A percentile compares a stretch with the other conserved stretches of the same genome.
Evolutionary conservation across 2,888 invertebrate genomes (phyloP).

Genomic region (Lycophotia porphyrea): DNA sequence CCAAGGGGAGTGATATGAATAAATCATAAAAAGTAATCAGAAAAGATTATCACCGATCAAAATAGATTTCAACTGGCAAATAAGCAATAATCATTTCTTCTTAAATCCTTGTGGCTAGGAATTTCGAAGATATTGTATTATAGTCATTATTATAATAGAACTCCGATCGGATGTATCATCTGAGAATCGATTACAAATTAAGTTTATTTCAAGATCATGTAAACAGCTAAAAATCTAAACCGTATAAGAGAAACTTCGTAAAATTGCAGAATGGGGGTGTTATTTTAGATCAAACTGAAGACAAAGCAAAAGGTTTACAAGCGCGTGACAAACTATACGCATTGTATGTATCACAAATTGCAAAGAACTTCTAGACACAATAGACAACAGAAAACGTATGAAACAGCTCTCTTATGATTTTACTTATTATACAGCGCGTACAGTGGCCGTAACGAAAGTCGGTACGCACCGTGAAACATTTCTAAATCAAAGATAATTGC

Average conservation of each 20-base stretch:
- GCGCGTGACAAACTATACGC: constrained; percentile 44
- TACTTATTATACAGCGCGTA: constrained; percentile 50
- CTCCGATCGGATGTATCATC: background rate
- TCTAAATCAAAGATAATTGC: constrained; percentile 50
- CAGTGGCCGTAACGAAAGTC: constrained; percentile 54
- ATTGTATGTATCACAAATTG: constrained; percentile 55
- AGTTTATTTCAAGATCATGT: background rate
- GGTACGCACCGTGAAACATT: constrained; percentile 51
- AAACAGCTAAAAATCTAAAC: background rate
- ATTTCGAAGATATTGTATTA: background rate
- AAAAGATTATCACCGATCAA: constrained; percentile 40
- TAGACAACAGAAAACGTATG: constrained; percentile 52
- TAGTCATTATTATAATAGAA: background rate
- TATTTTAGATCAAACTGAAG: constrained; percentile 20
- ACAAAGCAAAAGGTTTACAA: constrained; percentile 40
- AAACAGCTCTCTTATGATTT: constrained; percentile 49
- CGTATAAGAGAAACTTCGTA: constrained; percentile 7
- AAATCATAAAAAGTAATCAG: constrained; percentile 49
- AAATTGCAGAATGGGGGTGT: background rate
- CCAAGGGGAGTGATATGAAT: constrained; percentile 50
- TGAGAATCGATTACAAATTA: background rate
- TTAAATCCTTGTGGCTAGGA: constrained; percentile 1
- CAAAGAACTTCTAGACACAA: constrained; percentile 57
- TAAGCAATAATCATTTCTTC: background rate
- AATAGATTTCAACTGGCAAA: constrained; percentile 39